Base-by-base conservation (phyloP, 2,113 vertebrate genomes). In the Sebastes schlegelii region DNA sequence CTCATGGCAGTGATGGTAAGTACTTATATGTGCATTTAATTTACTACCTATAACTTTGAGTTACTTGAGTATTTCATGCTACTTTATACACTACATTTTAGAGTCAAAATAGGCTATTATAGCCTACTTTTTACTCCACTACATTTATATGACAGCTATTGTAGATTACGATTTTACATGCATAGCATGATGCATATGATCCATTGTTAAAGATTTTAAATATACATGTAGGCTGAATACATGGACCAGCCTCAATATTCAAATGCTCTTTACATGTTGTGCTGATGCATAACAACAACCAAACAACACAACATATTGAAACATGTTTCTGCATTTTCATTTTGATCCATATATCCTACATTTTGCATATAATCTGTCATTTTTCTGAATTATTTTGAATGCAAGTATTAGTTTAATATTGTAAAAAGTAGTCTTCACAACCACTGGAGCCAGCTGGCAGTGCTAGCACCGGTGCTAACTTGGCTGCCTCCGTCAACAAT, bases 401-500 rank as follows among this genome's bases (percentile, higher is more conserved):
- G 51, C 68, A 42, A 26, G 19, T 62, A 26, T 12, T 49, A 34
- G 45, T 40, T 2, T 4, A 8, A 61, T 9, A 11, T 60, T 9
- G 9, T 40, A 11, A 7, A 19, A 26, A 14, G 34, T 58, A 6
- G n/a, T 45, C 7, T 60, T 52, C 23, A 21, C 12, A 9, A 19
- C 17, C 54, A 12, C 21, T 60, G 57, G 21, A 43, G 7, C n/a
- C 16, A 26, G 6, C 4, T 68, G 13, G 4, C 34, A 57, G 49
- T 26, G 71, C 64, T 64, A 69, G n/a, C 86, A 57, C 21, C 42
- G 11, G 51, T 14, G 54, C 67, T 52, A 62, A 1, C 10, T 51
- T 60, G 58, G 42, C 52, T 66, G 42, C 34, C 1, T 71, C 13
- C 57, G 58, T 55, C 0, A 9, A 79, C 73, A 78, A 89, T 3